Evolutionary conservation across 1,140 invertebrate genomes (phyloP), one percentile per base, ranked within the genome.

Genomic region (Hermetia illucens): DNA sequence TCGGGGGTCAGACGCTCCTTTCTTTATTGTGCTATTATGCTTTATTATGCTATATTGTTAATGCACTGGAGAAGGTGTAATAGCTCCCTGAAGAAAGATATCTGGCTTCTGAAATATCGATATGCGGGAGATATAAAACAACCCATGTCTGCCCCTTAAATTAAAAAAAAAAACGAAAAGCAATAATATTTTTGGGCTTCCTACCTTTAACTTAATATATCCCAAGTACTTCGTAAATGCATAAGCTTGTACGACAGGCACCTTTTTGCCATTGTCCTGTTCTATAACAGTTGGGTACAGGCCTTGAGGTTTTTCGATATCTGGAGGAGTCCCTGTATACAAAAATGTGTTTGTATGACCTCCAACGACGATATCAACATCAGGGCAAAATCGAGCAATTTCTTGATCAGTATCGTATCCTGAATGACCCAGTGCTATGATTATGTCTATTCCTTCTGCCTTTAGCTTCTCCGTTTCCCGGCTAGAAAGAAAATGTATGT

Each of bases 181-280:
- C n/a, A n/a, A n/a, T n/a, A n/a, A n/a, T n/a, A n/a, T n/a, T n/a
- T n/a, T n/a, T n/a, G n/a, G n/a, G n/a, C n/a, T n/a, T n/a, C n/a
- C n/a, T 38, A 38, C 36, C 20, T 12, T 32, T 17, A 91, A 87
- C 4, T 63, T 61, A 0, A 88, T 44, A 18, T 72, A 65, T 1
- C 88, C 87, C 12, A 92, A 57, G 58, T 91, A 92, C 63, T 91
- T 91, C 1, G 85, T 88, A 50, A 79, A 87, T 3, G 82, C 80
- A 50, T 81, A 90, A 6, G 84, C 85, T 61, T 92, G 87, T 1
- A 91, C 85, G 2, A 87, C 82, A 3, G 84, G 77, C 2, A 79
- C 80, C 39, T 66, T 65, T 50, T 72, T 72, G 0, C 80, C 78
- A 34, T 63, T 75, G 2, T 53, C 21, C 55, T 87, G 79, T 2